phyloP scores from a whole-genome alignment of 92 coral and sea anemone genomes.

The Epizoanthus fatuus region DNA sequence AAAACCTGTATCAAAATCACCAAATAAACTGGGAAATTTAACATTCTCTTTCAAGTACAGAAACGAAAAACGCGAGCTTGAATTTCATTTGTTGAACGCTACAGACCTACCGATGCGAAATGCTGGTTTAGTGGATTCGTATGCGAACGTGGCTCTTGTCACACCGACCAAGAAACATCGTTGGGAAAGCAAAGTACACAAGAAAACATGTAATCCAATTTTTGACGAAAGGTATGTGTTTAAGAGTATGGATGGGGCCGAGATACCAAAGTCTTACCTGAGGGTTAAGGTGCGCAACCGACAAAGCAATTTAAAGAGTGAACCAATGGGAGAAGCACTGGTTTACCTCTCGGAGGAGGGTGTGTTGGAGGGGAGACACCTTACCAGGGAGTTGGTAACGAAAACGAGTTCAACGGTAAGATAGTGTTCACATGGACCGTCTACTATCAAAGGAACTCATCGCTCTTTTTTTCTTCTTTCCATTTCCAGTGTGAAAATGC shows the following conservation, averaged over 20 bases:
- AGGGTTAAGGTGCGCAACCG: slow-evolving; percentile 74
- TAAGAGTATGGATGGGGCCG: slow-evolving; percentile 55
- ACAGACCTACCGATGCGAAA: slow-evolving; percentile 80
- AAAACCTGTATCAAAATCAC: slow-evolving; percentile 8
- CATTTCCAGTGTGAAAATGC: too few species aligned
- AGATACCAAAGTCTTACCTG: slow-evolving; percentile 64
- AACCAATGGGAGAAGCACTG: slow-evolving; percentile 73
- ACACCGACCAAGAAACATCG: slow-evolving; percentile 78
- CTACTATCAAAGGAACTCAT: not conserved
- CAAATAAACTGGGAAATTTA: slow-evolving; percentile 58
- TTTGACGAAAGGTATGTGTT: slow-evolving; percentile 77
- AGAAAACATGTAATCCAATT: slow-evolving; percentile 91
- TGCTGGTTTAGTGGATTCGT: slow-evolving; percentile 66
- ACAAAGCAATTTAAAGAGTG: slow-evolving; percentile 42
- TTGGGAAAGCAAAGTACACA: slow-evolving; percentile 78
- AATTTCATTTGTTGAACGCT: slow-evolving; percentile 80
- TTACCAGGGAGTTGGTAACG: slow-evolving; percentile 46
- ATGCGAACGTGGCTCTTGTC: slow-evolving; percentile 66
- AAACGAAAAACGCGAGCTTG: slow-evolving; percentile 52
- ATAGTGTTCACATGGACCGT: not conserved
- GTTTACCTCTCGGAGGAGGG: slow-evolving; percentile 62
- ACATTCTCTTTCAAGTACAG: slow-evolving; percentile 53
- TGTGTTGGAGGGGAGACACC: slow-evolving; percentile 45
- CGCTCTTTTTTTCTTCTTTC: too few species aligned
- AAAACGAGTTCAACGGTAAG: slow-evolving; percentile 58